Conservation (phyloP, 2,113 vertebrate genomes). For the Hippoglossus stenolepis region DNA sequence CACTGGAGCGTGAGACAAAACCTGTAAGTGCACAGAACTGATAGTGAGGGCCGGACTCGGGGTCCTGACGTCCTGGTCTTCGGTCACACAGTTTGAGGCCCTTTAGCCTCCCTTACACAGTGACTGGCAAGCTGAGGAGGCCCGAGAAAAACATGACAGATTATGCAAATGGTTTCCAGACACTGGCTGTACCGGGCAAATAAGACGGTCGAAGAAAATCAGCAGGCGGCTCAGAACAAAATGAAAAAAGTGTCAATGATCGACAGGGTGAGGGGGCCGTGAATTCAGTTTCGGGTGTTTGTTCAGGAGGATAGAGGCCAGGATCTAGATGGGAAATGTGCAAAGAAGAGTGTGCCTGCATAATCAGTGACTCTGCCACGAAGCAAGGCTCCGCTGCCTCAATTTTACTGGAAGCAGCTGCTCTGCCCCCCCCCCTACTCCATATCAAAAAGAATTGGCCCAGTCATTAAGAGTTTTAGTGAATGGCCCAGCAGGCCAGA, state of each 20-base stretch:
- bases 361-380: slow-evolving; percentile 36
- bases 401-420: slow-evolving; percentile 24
- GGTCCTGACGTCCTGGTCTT: background rate
- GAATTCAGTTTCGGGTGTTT: background rate
- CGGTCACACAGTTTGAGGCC: background rate
- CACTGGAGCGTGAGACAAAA: slow-evolving; percentile 25
- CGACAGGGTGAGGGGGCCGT: background rate
- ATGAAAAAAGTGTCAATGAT: background rate
- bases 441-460: background rate
- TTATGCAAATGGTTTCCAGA: background rate
- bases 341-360: slow-evolving; percentile 22
- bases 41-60: background rate
- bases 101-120: background rate
- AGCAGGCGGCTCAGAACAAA: background rate
- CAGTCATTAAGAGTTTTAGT: slow-evolving; percentile 17
- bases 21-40: slow-evolving; percentile 12
- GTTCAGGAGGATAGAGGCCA: slow-evolving; percentile 19
- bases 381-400: slow-evolving; percentile 10
- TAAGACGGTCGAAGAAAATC: background rate
- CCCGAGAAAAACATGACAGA: background rate
- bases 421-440: background rate
- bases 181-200: background rate
- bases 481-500: slow-evolving; percentile 6
- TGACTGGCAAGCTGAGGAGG: background rate
- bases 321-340: slow-evolving; percentile 32